Evolutionary conservation across 2,113 vertebrate species (phyloP).

Genomic region (Prunella fulvescens): DNA sequence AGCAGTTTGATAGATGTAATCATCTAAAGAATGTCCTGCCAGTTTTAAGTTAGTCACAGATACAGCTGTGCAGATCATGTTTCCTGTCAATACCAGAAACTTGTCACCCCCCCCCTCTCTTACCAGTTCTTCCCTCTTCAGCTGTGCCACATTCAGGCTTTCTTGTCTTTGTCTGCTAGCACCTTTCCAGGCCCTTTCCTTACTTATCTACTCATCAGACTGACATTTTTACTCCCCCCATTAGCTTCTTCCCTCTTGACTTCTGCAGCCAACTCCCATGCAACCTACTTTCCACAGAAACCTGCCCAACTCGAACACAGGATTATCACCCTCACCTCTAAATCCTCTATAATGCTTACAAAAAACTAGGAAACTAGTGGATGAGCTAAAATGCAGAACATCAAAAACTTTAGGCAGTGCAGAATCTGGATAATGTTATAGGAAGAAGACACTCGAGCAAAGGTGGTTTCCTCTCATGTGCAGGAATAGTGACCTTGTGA

Average conservation of each 20-base stretch:
- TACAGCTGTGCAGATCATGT: constrained; percentile 39
- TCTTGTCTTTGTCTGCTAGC: constrained; percentile 10
- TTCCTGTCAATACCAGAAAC: constrained; percentile 33
- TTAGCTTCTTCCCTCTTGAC: not conserved
- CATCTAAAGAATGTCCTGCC: constrained; percentile 55
- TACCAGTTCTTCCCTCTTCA: constrained; percentile 1
- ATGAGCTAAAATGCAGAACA: not conserved
- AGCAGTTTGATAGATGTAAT: constrained; percentile 63
- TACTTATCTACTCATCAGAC: not conserved
- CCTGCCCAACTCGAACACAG: not conserved
- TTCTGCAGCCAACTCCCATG: not conserved
- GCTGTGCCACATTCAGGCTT: not conserved
- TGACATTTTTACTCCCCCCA: not conserved
- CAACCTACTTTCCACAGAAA: not conserved
- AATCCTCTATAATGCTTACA: not conserved
- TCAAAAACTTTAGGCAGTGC: not conserved
- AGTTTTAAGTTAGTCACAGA: constrained; percentile 62
- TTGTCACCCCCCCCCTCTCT: not conserved
- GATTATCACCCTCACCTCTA: not conserved
- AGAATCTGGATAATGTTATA: not conserved
- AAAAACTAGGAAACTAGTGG: not conserved
- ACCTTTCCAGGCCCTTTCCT: not conserved
- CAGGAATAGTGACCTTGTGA: not conserved
- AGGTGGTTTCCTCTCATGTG: not conserved
- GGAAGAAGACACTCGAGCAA: not conserved